Evolutionary conservation across 2,113 vertebrate genomes (phyloP).

Genomic region (Ursus arctos): DNA sequence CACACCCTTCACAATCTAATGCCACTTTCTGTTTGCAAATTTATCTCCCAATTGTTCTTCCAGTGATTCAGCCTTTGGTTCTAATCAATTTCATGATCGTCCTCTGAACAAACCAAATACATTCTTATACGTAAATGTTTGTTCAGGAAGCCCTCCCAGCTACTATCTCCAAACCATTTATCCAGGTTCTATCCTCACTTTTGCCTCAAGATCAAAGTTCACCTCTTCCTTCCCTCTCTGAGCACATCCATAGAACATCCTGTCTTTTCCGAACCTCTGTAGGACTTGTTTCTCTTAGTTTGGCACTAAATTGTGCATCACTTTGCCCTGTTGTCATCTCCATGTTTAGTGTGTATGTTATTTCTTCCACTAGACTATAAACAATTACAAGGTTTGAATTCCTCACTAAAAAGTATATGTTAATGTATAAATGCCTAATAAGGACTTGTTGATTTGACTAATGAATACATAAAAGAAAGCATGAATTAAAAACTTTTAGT

Average conservation of each 20-base stretch:
- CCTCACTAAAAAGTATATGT: not conserved
- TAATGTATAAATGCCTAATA: not conserved
- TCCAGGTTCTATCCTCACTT: conserved; percentile 21
- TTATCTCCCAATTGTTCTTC: not conserved
- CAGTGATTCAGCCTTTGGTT: not conserved
- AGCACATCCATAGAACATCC: not conserved
- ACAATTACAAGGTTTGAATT: not conserved
- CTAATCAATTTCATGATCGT: not conserved
- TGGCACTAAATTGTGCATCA: not conserved
- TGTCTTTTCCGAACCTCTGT: not conserved
- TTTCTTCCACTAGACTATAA: not conserved
- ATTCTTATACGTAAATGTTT: not conserved
- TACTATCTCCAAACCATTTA: not conserved
- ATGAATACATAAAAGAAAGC: not conserved
- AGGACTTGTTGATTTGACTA: not conserved
- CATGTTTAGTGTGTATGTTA: not conserved
- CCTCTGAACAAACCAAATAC: not conserved
- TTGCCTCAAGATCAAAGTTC: not conserved
- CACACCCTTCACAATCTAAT: not conserved
- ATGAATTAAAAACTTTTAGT: not conserved
- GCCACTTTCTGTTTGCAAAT: not conserved
- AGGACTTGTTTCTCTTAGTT: not conserved
- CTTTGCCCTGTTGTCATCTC: not conserved
- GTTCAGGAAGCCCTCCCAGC: not conserved
- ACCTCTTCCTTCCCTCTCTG: not conserved